Percentiles rank a stretch among this genome's conserved stretches.
Conservation (phyloP, 1,140 invertebrate genomes). For the Macrostomum lignano region DNA sequence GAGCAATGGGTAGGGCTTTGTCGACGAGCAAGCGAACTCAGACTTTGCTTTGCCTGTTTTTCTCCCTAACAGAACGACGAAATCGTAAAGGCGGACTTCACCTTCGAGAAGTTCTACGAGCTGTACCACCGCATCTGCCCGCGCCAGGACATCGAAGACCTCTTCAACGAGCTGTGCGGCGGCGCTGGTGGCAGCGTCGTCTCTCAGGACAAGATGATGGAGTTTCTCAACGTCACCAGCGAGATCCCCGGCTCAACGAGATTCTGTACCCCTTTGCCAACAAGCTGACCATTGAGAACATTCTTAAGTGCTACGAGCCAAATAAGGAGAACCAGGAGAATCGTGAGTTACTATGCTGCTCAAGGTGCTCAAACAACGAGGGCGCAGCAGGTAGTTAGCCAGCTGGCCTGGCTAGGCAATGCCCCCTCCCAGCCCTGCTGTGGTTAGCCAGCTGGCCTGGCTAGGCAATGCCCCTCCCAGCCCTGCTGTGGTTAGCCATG, state of each 20-base stretch:
- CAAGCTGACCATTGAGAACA: slow-evolving; percentile 5
- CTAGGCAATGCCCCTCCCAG: too few species aligned
- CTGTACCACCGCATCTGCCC: slow-evolving; percentile 97
- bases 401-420: too few species aligned
- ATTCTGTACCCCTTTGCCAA: slow-evolving; percentile 60
- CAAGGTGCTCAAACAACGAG: too few species aligned
- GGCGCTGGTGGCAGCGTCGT: slow-evolving; percentile 1
- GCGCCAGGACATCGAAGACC: slow-evolving; percentile 85
- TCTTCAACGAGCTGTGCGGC: slow-evolving; percentile 65
- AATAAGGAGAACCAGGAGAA: not conserved
- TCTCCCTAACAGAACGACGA: slow-evolving; percentile 36
- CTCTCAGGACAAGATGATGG: slow-evolving; percentile 44
- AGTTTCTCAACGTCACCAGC: slow-evolving; percentile 84
- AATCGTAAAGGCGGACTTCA: slow-evolving; percentile 73
- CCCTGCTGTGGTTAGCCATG: too few species aligned
- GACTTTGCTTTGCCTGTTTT: too few species aligned
- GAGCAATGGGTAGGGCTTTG: too few species aligned
- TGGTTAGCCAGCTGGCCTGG: too few species aligned
- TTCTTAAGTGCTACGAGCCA: slow-evolving; percentile 2
- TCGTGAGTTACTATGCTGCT: not conserved
- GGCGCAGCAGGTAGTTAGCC: too few species aligned
- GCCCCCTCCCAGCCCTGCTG: too few species aligned
- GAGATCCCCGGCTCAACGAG: slow-evolving; percentile 90
- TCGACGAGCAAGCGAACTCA: too few species aligned
- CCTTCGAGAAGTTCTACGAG: slow-evolving; percentile 91